Evolutionary conservation across 2,888 invertebrate genomes (phyloP), one percentile per base, ranked within the genome.

Genomic region (Zygothrica quintamaculata): DNA sequence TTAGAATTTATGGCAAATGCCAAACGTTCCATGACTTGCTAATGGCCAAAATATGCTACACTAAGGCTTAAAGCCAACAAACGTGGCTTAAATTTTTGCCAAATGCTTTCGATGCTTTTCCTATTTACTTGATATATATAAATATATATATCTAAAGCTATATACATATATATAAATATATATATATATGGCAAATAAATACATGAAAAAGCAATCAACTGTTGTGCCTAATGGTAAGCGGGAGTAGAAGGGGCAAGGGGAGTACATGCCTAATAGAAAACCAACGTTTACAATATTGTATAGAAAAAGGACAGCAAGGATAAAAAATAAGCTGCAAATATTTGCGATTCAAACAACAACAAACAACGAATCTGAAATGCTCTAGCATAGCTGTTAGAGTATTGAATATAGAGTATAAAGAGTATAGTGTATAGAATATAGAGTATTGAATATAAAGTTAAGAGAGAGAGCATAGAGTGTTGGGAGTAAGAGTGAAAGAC

Each of bases 141-240:
- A 29, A 34, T 29, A 60, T 22, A 34, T 29, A 25, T 33, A 26
- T 22, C 13, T 31, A 12, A 18, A 22, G 6, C 11, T 22, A 22
- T 22, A 22, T 22, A 22, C 5, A 22, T 22, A 33, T n/a, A 9
- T 11, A 33, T 11, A 33, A 9, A 11, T 11, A 33, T n/a, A 22
- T 18, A 29, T 36, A 22, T 22, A 36, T 48, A 56, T 65, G 71
- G 65, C 80, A 74, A 77, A 84, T 80, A 84, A 84, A 80, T 79
- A 78, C 84, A 79, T 58, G 84, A 66, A 84, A 79, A 79, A 84
- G 84, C 80, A 79, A 79, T 79, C 79, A 79, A 77, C 65, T 65
- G 42, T 33, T 46, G n/a, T 47, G 58, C 33, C 56, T 7, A n/a
- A n/a, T n/a, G n/a, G n/a, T n/a, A n/a, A n/a, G n/a, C n/a, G n/a